Evolutionary conservation across 2,113 vertebrate genomes (phyloP).

Genomic region (Carassius gibelio): DNA sequence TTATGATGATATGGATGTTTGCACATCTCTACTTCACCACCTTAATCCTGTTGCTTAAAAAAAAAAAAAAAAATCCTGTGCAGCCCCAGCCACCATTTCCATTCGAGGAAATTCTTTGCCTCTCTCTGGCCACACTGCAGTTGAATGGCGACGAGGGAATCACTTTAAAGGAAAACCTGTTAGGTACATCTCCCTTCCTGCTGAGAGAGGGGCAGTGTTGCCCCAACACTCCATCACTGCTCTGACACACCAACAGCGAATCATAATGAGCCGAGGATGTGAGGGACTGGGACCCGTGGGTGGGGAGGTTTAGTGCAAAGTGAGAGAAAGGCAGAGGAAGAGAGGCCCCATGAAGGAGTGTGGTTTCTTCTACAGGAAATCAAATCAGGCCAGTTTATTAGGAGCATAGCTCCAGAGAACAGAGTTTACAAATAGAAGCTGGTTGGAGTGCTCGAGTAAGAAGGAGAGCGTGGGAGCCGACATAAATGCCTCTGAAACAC

Average conservation of each 20-base stretch:
- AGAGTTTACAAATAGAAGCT: slow-evolving; percentile 58
- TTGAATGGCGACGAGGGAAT: background rate
- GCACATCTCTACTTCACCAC: too few relatives aligned
- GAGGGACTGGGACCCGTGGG: slow-evolving; percentile 2
- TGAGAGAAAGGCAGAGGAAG: slow-evolving; percentile 52
- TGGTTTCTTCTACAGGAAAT: slow-evolving; percentile 61
- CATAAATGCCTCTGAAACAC: slow-evolving; percentile 6
- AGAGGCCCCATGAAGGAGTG: slow-evolving; percentile 56
- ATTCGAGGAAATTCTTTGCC: background rate
- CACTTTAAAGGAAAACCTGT: slow-evolving; percentile 26
- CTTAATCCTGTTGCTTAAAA: too few relatives aligned
- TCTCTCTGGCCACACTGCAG: slow-evolving; percentile 21
- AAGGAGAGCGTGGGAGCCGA: background rate
- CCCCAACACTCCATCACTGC: slow-evolving; percentile 42
- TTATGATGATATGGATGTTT: background rate
- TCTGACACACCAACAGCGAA: slow-evolving; percentile 8
- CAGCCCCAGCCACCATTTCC: background rate
- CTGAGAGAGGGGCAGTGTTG: slow-evolving; percentile 26
- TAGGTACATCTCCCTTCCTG: slow-evolving; percentile 31
- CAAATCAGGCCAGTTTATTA: slow-evolving; percentile 59
- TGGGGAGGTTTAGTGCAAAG: background rate
- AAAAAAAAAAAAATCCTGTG: background rate
- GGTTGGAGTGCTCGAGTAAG: slow-evolving; percentile 48
- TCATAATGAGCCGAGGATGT: slow-evolving; percentile 30
- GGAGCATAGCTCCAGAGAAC: slow-evolving; percentile 56